Evolutionary conservation across 2,113 vertebrate species (phyloP).

Genomic region (Atrichornis clamosus): DNA sequence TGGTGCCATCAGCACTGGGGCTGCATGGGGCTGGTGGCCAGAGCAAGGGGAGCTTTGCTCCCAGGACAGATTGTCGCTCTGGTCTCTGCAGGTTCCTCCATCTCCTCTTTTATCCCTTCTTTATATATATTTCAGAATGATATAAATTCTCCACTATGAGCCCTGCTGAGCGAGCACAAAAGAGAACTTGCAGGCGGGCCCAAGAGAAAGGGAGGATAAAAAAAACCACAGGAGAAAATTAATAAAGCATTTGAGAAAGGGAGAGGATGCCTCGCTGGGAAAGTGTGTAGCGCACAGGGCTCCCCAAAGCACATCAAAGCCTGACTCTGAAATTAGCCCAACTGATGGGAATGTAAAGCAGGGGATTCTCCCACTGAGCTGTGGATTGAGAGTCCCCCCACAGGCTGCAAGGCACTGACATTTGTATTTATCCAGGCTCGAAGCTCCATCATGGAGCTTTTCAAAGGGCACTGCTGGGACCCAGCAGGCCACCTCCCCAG

Average conservation of each 20-base stretch:
- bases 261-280: conserved; percentile 56
- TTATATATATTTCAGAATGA: conserved; percentile 48
- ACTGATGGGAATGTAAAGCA: conserved; percentile 61
- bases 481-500: conserved; percentile 60
- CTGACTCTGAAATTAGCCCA: conserved; percentile 66
- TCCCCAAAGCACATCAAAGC: conserved; percentile 67
- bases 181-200: conserved; percentile 44
- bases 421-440: conserved; percentile 60
- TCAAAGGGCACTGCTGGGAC: conserved; percentile 62
- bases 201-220: conserved; percentile 64
- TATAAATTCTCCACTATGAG: conserved; percentile 40
- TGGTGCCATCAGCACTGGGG: accelerated
- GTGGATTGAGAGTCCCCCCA: conserved; percentile 60
- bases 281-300: conserved; percentile 60
- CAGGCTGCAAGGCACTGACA: conserved; percentile 54
- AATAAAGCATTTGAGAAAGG: conserved; percentile 66
- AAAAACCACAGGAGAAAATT: conserved; percentile 67
- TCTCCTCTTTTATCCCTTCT: conserved; percentile 52
- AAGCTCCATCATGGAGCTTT: conserved; percentile 49
- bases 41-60: not conserved
- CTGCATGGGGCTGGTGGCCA: not conserved
- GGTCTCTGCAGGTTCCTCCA: conserved; percentile 35
- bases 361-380: conserved; percentile 64
- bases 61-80: not conserved
- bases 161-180: conserved; percentile 44